Percentiles rank a stretch among this genome's conserved stretches.
phyloP scores from a whole-genome alignment of 1,140 invertebrate genomes.

The Hyposmocoma kahamanoa region DNA sequence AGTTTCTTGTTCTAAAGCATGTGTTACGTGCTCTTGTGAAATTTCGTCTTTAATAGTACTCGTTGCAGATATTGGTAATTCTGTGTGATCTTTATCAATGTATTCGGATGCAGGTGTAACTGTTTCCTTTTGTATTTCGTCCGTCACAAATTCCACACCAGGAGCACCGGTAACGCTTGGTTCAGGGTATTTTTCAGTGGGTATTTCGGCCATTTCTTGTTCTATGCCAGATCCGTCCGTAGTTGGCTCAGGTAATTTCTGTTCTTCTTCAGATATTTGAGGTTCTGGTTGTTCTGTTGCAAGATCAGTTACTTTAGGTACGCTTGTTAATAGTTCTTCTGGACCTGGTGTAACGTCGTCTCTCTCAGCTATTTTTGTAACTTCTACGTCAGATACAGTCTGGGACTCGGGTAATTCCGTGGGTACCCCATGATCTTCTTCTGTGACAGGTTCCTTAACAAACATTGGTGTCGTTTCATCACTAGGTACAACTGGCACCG shows the following conservation, averaged over 20 bases:
- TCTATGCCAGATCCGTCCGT: neutral
- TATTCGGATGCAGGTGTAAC: no score
- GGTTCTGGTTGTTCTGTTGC: slow-evolving; percentile 14
- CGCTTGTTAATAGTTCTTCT: slow-evolving; percentile 8
- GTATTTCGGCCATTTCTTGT: neutral
- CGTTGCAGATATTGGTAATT: neutral
- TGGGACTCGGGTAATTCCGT: slow-evolving; percentile 16
- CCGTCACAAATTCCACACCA: no score
- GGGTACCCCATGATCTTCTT: slow-evolving; percentile 6
- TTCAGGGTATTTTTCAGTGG: neutral
- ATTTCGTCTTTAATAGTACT: neutral
- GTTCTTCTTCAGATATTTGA: slow-evolving; percentile 13
- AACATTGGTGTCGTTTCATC: slow-evolving; percentile 1
- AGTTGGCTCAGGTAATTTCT: neutral
- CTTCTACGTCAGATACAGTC: neutral
- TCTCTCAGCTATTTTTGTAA: slow-evolving; percentile 11
- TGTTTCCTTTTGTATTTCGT: no score
- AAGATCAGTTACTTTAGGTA: slow-evolving; percentile 7
- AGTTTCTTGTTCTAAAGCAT: neutral
- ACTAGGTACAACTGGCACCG: neutral
- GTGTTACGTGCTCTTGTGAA: neutral
- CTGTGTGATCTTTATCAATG: neutral
- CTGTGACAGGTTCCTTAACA: slow-evolving; percentile 5
- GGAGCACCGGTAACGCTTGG: no score
- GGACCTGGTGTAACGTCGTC: slow-evolving; percentile 1